These are phyloP conservation scores for Cynaeus angustus DNA, from an alignment of 2,888 invertebrate species.

Conservation along the genomic window DNA sequence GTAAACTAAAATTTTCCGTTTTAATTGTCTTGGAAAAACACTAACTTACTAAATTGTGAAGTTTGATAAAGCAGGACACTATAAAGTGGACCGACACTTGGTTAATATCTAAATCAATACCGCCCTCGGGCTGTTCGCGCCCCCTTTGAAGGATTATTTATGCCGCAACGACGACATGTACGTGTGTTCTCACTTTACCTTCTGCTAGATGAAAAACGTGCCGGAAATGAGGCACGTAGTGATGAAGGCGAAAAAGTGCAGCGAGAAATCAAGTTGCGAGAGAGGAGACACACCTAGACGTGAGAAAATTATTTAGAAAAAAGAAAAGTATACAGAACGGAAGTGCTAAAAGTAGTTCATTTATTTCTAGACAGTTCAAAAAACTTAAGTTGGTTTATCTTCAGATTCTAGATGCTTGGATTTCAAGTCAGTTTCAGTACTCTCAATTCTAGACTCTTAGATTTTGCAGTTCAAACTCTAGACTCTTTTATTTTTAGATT, in stretches of 20 bases:
- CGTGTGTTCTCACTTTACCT: slow-evolving; percentile 8
- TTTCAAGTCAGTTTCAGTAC: no score
- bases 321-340: no score
- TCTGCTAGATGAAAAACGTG: slow-evolving; percentile 3
- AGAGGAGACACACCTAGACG: no score
- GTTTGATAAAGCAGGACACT: slow-evolving; percentile 18
- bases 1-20: slow-evolving; percentile 12
- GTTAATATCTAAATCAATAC: slow-evolving; percentile 34
- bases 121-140: slow-evolving; percentile 8
- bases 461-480: no score
- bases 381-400: no score
- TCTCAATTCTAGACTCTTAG: no score
- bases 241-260: neutral
- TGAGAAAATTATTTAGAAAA: no score
- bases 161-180: slow-evolving; percentile 4
- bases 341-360: no score
- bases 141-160: slow-evolving; percentile 4
- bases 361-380: no score
- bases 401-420: no score
- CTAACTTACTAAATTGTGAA: neutral
- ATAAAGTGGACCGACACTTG: slow-evolving; percentile 20
- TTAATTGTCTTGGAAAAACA: slow-evolving; percentile 7
- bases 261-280: no score
- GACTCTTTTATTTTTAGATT: no score
- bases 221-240: slow-evolving; percentile 1